Base-by-base conservation (phyloP, 2,113 vertebrate genomes). In the Gasterosteus nipponicus region DNA sequence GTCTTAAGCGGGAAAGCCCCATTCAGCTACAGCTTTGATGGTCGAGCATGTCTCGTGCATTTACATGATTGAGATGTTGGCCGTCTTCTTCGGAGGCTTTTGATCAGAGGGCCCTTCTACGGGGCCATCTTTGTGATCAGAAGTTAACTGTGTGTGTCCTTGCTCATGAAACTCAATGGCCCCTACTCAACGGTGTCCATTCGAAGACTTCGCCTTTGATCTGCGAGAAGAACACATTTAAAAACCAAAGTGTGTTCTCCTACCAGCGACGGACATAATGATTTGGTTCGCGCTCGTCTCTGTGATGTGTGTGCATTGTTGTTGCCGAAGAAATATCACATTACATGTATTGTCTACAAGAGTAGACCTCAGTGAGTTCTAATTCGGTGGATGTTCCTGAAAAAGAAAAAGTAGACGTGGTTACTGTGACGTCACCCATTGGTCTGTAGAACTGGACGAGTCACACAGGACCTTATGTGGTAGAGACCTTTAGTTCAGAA, bases 11-110 rank as follows among this genome's bases (percentile, higher is more conserved):
- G 54, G 54, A 82, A 26, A 64, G 42, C 77, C 77, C 35, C 19
- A 59, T 78, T 87, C 65, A 84, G 16, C 38, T n/a, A 2, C 44
- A 87, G 85, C 87, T 91, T 91, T 93, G 92, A 91, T 89, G 80
- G 81, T 84, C 72, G 75, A 85, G 69, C 77, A 53, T 79, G 77
- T 81, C 73, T 69, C 8, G 10, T 41, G 62, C 41, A 89, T 89
- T 80, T 22, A 80, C 89, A 91, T 83, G 79, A 81, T 58, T 75
- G 80, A 64, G 75, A 71, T 61, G 69, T 59, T 59, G 46, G 58
- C 70, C 54, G 35, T 90, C 85, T 90, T 87, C 5, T 90, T 87
- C 5, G 69, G 60, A 41, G 77, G 68, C 81, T 88, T 91, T 88
- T 91, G 89, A 91, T 91, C 87, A 87, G 69, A 79, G 81, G 64